These are phyloP conservation scores for Conger conger DNA, from an alignment of 2,113 vertebrate genomes.

Conservation along the genomic window DNA sequence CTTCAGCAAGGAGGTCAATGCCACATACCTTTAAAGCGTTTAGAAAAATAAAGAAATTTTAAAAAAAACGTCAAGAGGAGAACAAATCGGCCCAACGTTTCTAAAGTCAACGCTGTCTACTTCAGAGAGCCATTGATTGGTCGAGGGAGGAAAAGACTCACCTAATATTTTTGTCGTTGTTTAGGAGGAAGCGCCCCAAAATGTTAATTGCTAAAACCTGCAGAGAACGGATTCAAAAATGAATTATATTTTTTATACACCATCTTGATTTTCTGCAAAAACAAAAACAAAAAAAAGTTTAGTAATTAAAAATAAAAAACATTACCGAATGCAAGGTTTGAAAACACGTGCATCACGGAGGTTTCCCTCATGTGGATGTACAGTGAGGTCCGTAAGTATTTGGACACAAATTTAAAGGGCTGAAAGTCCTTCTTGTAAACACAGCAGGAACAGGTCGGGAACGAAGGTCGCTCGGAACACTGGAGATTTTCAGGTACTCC, in stretches of 20 bases:
- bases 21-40: conserved; percentile 82
- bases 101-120: background rate
- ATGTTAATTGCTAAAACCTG: conserved; percentile 99
- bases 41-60: background rate
- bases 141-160: conserved; percentile 47
- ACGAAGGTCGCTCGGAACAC: too few species aligned
- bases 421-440: too few species aligned
- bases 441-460: too few species aligned
- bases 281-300: background rate
- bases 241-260: background rate
- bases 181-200: conserved; percentile 94
- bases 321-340: too few species aligned
- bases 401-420: too few species aligned
- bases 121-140: background rate
- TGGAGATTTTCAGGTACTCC: too few species aligned
- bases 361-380: too few species aligned
- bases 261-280: background rate
- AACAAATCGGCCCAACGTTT: background rate
- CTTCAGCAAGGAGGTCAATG: conserved; percentile 95
- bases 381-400: too few species aligned
- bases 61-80: too few species aligned
- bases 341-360: too few species aligned
- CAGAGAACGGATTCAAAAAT: conserved; percentile 41
- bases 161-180: conserved; percentile 99
- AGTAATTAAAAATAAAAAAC: too few species aligned